Evolutionary conservation across 2,888 invertebrate species (phyloP).

Genomic region (Pristionchus japonicus): DNA sequence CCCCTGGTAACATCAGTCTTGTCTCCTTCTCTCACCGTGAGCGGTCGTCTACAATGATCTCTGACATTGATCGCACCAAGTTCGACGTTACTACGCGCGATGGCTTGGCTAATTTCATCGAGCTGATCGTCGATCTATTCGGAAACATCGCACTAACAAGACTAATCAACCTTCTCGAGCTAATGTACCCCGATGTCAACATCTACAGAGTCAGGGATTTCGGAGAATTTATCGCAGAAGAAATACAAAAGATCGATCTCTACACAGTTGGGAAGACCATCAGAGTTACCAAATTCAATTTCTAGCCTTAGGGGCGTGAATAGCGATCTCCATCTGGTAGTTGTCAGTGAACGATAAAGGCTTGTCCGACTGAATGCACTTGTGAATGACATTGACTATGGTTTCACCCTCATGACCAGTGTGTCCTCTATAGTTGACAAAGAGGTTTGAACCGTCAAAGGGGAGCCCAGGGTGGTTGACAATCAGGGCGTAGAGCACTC

Average conservation of each 20-base stretch:
- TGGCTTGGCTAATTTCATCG: neutral
- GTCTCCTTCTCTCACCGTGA: no score
- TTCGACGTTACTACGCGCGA: neutral
- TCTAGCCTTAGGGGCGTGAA: no score
- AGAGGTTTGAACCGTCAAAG: neutral
- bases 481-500: neutral
- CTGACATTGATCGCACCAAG: neutral
- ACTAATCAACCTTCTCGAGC: neutral
- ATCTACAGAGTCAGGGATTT: neutral
- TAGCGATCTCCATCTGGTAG: neutral
- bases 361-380: neutral
- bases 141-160: neutral
- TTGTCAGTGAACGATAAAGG: neutral
- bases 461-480: neutral
- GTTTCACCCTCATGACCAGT: neutral
- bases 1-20: no score
- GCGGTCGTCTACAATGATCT: neutral
- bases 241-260: neutral
- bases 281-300: neutral
- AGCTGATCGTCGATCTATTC: neutral
- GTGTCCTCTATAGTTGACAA: neutral
- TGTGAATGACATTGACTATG: neutral
- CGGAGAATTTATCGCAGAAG: neutral
- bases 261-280: neutral
- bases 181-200: neutral